These are phyloP conservation scores for Syngnathus scovelli DNA, from an alignment of 2,113 vertebrate genomes.

Conservation along the genomic window DNA sequence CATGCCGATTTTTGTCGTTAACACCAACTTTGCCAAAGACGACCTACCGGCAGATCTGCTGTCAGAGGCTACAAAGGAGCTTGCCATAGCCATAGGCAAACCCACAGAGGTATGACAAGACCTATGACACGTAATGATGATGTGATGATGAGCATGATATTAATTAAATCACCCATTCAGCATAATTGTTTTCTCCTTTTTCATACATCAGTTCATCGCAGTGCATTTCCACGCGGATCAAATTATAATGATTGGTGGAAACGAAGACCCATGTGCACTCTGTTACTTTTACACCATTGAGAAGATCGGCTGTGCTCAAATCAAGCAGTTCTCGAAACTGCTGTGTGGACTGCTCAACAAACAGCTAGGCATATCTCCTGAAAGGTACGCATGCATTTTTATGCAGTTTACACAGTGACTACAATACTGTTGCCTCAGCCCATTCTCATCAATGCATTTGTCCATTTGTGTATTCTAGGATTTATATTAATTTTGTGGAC, in stretches of 20 bases:
- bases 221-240: constrained; percentile 85
- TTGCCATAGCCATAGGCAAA: constrained; percentile 84
- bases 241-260: constrained; percentile 89
- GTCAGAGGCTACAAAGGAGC: constrained; percentile 78
- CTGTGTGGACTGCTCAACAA: constrained; percentile 83
- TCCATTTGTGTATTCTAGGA: constrained; percentile 50
- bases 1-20: constrained; percentile 88
- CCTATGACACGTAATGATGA: not conserved
- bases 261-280: constrained; percentile 86
- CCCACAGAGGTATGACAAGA: constrained; percentile 75
- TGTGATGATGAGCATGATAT: not conserved
- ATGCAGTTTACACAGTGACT: not conserved
- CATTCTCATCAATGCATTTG: not conserved
- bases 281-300: constrained; percentile 91
- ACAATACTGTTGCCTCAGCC: not conserved
- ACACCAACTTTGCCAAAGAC: constrained; percentile 82
- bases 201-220: constrained; percentile 80
- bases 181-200: not conserved
- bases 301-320: constrained; percentile 80
- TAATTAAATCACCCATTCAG: not conserved
- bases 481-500: constrained; percentile 71
- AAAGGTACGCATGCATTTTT: constrained; percentile 69
- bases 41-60: constrained; percentile 77
- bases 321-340: constrained; percentile 86
- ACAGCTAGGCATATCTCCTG: constrained; percentile 80